Evolutionary conservation across 2,797 vertebrate species (phyloP), one percentile per base, ranked within the genome.

Genomic region (Petrocephalus schoutedeni): DNA sequence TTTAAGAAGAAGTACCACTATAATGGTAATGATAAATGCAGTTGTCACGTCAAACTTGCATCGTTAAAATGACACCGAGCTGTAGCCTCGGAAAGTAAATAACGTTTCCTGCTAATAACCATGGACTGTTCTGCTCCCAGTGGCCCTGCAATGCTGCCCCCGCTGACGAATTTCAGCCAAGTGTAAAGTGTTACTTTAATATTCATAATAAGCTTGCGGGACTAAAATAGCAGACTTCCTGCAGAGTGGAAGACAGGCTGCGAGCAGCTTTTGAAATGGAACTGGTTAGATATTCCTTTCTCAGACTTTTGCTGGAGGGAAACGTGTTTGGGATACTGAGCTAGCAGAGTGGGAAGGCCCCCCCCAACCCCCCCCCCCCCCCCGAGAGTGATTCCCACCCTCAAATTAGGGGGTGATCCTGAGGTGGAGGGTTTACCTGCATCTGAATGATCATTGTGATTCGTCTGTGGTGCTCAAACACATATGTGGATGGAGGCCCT

Each of bases 181-280:
- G 74, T 80, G 74, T 80, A 80, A 80, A 80, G 74, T 49, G 74
- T 80, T 80, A 21, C 19, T 80, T 80, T 80, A 80, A 80, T 80
- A 80, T 80, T 80, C 74, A 77, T 77, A 53, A 83, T 83, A 23
- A n/a, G 61, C 19, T 5, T 21, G n/a, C 2, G 19, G 19, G 19
- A 53, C 41, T 53, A 49, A 83, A 83, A 83, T 53, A 77, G 71
- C 36, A 4, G 3, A 77, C 36, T 77, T 77, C 71, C 71, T 41
- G 71, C 74, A 80, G 74, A n/a, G 80, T 54, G 21, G 51, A 84
- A 84, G 41, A 49, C 80, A 84, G 71, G 28, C 28, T 28, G 3
- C 4, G 32, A 45, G 19, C 54, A 86, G 85, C 71, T 82, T 82
- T 87, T 74, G 23, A 41, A 49, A 23, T 77, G 32, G 21, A 61